A percentile compares a stretch with the other conserved stretches of the same genome.
phyloP scores from a whole-genome alignment of 2,888 invertebrate species.

The Herminia tarsipennalis region DNA sequence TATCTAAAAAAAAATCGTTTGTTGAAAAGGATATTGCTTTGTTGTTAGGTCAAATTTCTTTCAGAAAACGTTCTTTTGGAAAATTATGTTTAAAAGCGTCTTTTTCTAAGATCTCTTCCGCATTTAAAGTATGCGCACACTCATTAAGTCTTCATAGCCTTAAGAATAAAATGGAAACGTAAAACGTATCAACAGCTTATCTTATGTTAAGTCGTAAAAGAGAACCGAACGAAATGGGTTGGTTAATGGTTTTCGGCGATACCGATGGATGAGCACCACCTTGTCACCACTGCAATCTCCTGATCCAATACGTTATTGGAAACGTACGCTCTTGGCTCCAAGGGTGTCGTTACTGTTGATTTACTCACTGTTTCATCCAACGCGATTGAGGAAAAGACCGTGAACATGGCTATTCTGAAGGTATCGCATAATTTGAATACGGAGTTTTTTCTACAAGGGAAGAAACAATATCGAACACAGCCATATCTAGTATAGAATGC shows the following conservation, averaged over 20 bases:
- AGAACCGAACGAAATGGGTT: slow-evolving; percentile 34
- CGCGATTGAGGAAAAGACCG: slow-evolving; percentile 2
- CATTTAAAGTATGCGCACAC: background rate
- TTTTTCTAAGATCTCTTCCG: background rate
- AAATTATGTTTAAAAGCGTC: background rate
- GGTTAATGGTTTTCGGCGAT: slow-evolving; percentile 39
- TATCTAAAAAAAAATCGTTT: no score
- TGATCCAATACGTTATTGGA: slow-evolving; percentile 35
- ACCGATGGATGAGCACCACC: slow-evolving; percentile 21
- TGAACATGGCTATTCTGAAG: background rate
- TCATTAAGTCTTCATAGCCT: slow-evolving; percentile 7
- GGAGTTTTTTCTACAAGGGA: slow-evolving; percentile 10
- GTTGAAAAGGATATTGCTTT: background rate
- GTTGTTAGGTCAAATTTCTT: background rate
- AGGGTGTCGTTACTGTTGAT: slow-evolving; percentile 39
- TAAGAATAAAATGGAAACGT: slow-evolving; percentile 11
- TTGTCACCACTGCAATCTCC: slow-evolving; percentile 38
- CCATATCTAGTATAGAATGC: background rate
- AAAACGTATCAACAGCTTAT: slow-evolving; percentile 37
- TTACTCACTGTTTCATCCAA: slow-evolving; percentile 25
- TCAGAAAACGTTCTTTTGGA: background rate
- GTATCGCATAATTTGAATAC: background rate
- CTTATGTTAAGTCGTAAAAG: slow-evolving; percentile 38
- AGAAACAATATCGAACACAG: background rate
- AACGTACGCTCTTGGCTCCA: slow-evolving; percentile 24